Evolutionary conservation across 2,113 vertebrate genomes (phyloP).

Genomic region (Holacanthus passer): DNA sequence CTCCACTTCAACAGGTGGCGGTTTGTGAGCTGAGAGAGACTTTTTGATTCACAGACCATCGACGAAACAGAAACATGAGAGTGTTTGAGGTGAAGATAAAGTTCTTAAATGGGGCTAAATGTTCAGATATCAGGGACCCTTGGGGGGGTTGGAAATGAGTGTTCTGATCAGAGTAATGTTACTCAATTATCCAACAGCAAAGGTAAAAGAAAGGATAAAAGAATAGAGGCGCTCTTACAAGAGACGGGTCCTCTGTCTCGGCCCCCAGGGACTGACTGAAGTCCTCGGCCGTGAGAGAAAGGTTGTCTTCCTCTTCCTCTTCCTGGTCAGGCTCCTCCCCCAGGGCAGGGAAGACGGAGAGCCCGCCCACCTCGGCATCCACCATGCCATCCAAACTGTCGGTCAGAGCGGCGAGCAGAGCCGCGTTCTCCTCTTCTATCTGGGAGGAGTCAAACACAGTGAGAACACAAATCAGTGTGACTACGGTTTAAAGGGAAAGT

Average conservation of each 20-base stretch:
- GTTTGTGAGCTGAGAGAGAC: conserved; percentile 3
- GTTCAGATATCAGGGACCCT: not conserved
- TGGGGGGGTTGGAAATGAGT: not conserved
- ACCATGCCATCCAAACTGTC: conserved; percentile 96
- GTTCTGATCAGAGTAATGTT: not conserved
- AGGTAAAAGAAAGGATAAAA: no score
- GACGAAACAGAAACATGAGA: conserved; percentile 9
- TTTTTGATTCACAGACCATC: conserved; percentile 25
- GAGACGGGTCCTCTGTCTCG: conserved; percentile 93
- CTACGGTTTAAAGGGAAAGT: not conserved
- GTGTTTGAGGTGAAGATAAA: conserved; percentile 13
- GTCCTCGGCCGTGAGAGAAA: conserved; percentile 79
- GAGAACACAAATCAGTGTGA: not conserved
- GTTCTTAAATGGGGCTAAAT: not conserved
- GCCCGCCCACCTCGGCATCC: conserved; percentile 91
- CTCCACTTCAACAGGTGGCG: conserved; percentile 13
- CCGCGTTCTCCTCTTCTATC: conserved; percentile 96
- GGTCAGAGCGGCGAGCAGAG: conserved; percentile 94
- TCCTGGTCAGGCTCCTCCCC: conserved; percentile 85
- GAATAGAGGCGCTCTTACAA: conserved; percentile 90
- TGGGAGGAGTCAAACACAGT: conserved; percentile 55
- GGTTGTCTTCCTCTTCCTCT: conserved; percentile 82
- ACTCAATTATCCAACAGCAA: not conserved
- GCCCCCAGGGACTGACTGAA: conserved; percentile 81
- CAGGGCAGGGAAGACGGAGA: conserved; percentile 92